Evolutionary conservation across 2,797 vertebrate species (phyloP).

Genomic region (Spinibarbus caldwelli): DNA sequence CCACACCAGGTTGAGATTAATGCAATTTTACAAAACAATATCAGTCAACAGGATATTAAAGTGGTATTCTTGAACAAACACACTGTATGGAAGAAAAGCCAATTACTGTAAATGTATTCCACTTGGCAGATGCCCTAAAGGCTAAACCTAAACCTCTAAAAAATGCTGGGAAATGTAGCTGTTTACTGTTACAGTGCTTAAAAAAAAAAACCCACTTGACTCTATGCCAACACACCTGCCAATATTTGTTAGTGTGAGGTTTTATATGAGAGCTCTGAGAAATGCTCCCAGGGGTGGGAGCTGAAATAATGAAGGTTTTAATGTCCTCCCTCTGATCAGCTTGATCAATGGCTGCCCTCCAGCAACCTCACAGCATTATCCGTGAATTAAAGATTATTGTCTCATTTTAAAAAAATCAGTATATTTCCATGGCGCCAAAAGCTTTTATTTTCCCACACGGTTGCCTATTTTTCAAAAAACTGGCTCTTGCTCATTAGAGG

Average conservation of each 20-base stretch:
- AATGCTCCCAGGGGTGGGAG: constrained; percentile 25
- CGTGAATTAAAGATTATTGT: constrained; percentile 55
- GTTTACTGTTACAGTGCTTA: constrained; percentile 14
- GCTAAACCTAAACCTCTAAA: constrained; percentile 25
- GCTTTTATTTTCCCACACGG: constrained; percentile 26
- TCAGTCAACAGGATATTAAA: constrained; percentile 30
- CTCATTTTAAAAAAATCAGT: constrained; percentile 41
- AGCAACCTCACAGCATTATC: constrained; percentile 53
- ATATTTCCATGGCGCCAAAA: constrained; percentile 22
- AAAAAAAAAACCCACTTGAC: constrained; percentile 22
- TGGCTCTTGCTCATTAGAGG: constrained; percentile 25
- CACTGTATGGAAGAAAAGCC: constrained; percentile 13
- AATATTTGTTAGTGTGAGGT: constrained; percentile 34
- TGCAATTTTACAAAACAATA: background rate
- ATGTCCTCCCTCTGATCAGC: constrained; percentile 54
- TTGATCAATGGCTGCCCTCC: constrained; percentile 57
- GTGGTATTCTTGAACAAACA: constrained; percentile 6
- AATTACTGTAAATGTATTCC: constrained; percentile 30
- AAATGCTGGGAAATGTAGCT: constrained; percentile 5
- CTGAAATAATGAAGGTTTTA: constrained; percentile 52
- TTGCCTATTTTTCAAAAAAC: constrained; percentile 18
- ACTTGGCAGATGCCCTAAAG: constrained; percentile 12
- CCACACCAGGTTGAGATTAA: no score
- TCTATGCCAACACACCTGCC: constrained; percentile 42
- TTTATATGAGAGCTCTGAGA: constrained; percentile 38